These are phyloP conservation scores for Lineus longissimus DNA, from an alignment of 1,140 invertebrate genomes.

Conservation along the genomic window DNA sequence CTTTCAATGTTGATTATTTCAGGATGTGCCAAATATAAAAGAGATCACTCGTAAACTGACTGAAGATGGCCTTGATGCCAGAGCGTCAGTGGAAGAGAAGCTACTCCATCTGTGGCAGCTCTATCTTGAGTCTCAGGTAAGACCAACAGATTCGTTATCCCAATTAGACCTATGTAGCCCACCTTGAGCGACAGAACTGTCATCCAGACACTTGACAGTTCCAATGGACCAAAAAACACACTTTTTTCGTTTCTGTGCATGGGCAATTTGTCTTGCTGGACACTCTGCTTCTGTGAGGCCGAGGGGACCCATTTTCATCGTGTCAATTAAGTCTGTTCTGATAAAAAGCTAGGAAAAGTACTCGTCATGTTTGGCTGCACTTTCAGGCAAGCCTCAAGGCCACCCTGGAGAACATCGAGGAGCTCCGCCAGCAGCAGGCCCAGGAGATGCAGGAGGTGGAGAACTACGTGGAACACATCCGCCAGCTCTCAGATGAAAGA, in stretches of 20 bases:
- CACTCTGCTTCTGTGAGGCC: too few relatives aligned
- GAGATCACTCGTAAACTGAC: conserved; percentile 31
- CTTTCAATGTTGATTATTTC: not conserved
- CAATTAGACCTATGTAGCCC: too few relatives aligned
- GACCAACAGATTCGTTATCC: too few relatives aligned
- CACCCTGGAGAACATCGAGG: conserved; percentile 38
- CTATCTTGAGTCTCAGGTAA: conserved; percentile 42
- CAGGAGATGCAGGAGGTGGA: conserved; percentile 52
- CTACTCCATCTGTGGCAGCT: conserved; percentile 42
- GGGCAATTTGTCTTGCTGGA: too few relatives aligned
- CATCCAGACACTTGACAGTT: too few relatives aligned
- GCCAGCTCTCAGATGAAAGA: conserved; percentile 47
- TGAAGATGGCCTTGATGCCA: conserved; percentile 36
- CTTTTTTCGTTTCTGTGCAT: too few relatives aligned
- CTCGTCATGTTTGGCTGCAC: not conserved
- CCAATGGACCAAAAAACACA: too few relatives aligned
- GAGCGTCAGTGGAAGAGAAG: conserved; percentile 40
- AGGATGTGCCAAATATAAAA: not conserved
- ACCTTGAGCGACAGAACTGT: too few relatives aligned
- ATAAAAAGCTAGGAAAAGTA: too few relatives aligned
- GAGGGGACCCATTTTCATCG: too few relatives aligned
- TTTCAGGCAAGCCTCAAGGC: conserved; percentile 35
- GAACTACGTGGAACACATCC: conserved; percentile 51
- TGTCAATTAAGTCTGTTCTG: too few relatives aligned
- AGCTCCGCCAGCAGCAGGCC: conserved; percentile 40